A percentile compares a stretch with the other conserved stretches of the same genome.
These are phyloP conservation scores for Myiagra hebetior DNA, from an alignment of 2,113 vertebrate species.

Conservation along the genomic window DNA sequence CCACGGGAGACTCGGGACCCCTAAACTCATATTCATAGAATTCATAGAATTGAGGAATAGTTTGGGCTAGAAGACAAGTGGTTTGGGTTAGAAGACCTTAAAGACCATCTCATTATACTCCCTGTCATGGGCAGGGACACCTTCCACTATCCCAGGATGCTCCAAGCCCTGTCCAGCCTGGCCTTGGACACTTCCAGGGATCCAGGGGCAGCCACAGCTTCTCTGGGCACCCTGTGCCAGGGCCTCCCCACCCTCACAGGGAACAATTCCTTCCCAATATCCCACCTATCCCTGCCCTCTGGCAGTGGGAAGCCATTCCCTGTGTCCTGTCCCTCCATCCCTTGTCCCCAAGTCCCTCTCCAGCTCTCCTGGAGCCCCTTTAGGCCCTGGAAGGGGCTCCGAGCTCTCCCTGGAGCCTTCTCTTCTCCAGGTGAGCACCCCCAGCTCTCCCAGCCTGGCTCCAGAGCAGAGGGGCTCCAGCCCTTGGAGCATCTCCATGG, in stretches of 20 bases:
- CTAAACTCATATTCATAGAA: too few relatives aligned
- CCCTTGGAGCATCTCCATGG: rapidly evolving
- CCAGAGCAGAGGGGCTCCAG: neutral
- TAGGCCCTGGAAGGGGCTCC: rapidly evolving
- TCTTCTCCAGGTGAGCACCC: neutral
- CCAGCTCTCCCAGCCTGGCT: neutral
- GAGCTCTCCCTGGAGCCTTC: rapidly evolving
- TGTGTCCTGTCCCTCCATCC: neutral
- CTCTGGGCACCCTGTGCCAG: neutral
- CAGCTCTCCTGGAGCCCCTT: neutral
- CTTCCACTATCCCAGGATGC: neutral
- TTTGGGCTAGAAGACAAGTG: neutral
- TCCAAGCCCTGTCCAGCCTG: rapidly evolving
- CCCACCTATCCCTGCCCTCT: rapidly evolving
- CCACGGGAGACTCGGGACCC: too few relatives aligned
- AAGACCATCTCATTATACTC: rapidly evolving
- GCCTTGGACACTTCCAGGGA: neutral
- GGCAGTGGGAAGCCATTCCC: neutral
- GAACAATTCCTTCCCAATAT: rapidly evolving
- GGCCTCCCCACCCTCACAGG: rapidly evolving
- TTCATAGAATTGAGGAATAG: too few relatives aligned
- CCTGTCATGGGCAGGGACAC: neutral
- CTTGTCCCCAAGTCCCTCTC: neutral
- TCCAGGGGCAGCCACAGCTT: neutral
- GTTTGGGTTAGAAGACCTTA: neutral